These are phyloP conservation scores for Hypomecis punctinalis DNA, from an alignment of 2,888 invertebrate species.

Conservation along the genomic window DNA sequence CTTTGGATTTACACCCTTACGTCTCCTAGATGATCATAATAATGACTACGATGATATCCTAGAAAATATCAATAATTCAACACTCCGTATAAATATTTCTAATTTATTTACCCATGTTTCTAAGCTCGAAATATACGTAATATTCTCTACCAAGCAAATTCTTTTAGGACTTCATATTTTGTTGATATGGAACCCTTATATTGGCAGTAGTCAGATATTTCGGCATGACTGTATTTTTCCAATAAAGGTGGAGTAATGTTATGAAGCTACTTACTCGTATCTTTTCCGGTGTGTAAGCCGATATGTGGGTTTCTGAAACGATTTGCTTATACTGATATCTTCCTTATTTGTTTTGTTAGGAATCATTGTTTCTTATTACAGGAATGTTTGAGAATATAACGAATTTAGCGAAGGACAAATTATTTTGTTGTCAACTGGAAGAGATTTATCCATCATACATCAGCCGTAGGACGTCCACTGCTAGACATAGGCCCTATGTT, in stretches of 20 bases:
- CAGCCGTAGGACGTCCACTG: too few relatives aligned
- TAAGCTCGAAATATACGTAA: too few relatives aligned
- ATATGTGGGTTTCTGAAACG: conserved; percentile 22
- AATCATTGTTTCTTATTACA: conserved; percentile 19
- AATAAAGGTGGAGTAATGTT: conserved; percentile 28
- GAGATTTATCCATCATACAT: too few relatives aligned
- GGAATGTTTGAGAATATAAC: not conserved
- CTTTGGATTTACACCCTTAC: too few relatives aligned
- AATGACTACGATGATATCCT: too few relatives aligned
- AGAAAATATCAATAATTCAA: too few relatives aligned
- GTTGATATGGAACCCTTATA: conserved; percentile 19
- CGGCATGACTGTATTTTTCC: conserved; percentile 24
- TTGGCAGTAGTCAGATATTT: conserved; percentile 36
- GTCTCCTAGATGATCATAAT: too few relatives aligned
- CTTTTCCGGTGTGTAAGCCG: conserved; percentile 24
- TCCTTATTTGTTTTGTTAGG: conserved; percentile 19
- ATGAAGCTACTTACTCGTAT: conserved; percentile 29
- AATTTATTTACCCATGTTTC: too few relatives aligned
- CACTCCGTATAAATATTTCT: too few relatives aligned
- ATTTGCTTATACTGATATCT: conserved; percentile 24
- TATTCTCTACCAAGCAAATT: not conserved
- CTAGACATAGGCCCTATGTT: too few relatives aligned
- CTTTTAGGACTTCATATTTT: not conserved
- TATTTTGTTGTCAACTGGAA: too few relatives aligned
- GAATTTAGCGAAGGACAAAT: too few relatives aligned